phyloP scores from a whole-genome alignment of 2,888 invertebrate species.

The Trisateles emortualis region DNA sequence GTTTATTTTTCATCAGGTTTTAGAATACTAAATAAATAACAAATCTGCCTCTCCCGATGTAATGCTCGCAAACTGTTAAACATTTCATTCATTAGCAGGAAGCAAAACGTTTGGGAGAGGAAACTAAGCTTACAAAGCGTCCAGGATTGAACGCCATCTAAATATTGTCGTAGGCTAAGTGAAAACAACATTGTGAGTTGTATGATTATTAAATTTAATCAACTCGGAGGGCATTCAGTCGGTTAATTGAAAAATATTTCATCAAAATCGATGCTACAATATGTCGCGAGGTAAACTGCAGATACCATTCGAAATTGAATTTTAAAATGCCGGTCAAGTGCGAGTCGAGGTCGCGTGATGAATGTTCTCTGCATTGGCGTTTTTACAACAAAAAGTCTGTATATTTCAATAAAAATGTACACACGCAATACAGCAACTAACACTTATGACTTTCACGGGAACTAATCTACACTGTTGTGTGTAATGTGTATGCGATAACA shows the following conservation, averaged over 20 bases:
- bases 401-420: slow-evolving; percentile 1
- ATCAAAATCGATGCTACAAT: slow-evolving; percentile 39
- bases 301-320: slow-evolving; percentile 34
- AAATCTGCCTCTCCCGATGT: slow-evolving; percentile 33
- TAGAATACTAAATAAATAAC: slow-evolving; percentile 43
- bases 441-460: background rate
- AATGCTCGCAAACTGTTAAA: slow-evolving; percentile 44
- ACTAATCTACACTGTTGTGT: too few relatives aligned
- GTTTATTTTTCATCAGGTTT: slow-evolving; percentile 44
- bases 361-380: slow-evolving; percentile 38
- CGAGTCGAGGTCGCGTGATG: slow-evolving; percentile 26
- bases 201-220: slow-evolving; percentile 58
- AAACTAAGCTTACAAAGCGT: slow-evolving; percentile 55
- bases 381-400: slow-evolving; percentile 15
- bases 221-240: slow-evolving; percentile 51
- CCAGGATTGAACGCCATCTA: slow-evolving; percentile 44
- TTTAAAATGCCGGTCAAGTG: slow-evolving; percentile 33
- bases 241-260: slow-evolving; percentile 65
- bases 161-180: slow-evolving; percentile 43
- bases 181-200: slow-evolving; percentile 39
- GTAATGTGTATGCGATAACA: too few relatives aligned
- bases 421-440: slow-evolving; percentile 15
- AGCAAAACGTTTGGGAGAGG: slow-evolving; percentile 51
- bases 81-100: slow-evolving; percentile 53
- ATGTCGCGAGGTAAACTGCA: slow-evolving; percentile 40